Base-by-base conservation (phyloP, 2,888 invertebrate genomes). In the Ophion costatus region DNA sequence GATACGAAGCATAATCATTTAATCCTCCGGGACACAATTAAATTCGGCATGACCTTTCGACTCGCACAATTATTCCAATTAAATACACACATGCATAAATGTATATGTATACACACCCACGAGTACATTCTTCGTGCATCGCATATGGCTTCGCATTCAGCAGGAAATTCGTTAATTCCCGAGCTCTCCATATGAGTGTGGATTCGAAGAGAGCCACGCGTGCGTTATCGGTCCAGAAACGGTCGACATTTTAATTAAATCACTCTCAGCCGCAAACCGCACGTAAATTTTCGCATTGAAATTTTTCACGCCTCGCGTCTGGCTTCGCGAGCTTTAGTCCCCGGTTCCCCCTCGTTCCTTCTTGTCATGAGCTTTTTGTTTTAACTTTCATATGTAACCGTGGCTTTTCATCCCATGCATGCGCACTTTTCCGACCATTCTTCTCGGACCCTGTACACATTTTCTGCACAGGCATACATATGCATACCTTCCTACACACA, bases 161-260 rank as follows among this genome's bases (percentile, higher is more conserved):
- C 45, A 14, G 10, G 11, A 45, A 45, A 45, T 45, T 45, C 45
- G 45, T 45, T 45, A 45, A 45, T 45, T 14, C 45, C 3, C 45
- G 45, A 14, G 45, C 45, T 11, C 45, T 45, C 11, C 29, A 29
- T 29, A 29, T 29, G 29, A 14, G 45, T 10, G 45, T 45, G 10
- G 74, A 42, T 66, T n/a, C 24, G 51, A n/a, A 29, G 20, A 64
- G 42, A 42, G 42, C 56, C 17, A 24, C 56, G 73, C 66, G 20
- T 42, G 76, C 64, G 20, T 51, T 70, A 64, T 10, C 63, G 76
- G 66, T 82, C 56, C 51, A 59, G 64, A 59, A 76, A 45, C 73
- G 7, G 67, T 82, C 77, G 77, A 82, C 64, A 73, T 82, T 82
- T 77, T 61, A 73, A 82, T 82, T 82, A 73, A 82, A 77, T 79